Base-by-base conservation (phyloP, 1,140 invertebrate genomes). In the Monomorium pharaonis region DNA sequence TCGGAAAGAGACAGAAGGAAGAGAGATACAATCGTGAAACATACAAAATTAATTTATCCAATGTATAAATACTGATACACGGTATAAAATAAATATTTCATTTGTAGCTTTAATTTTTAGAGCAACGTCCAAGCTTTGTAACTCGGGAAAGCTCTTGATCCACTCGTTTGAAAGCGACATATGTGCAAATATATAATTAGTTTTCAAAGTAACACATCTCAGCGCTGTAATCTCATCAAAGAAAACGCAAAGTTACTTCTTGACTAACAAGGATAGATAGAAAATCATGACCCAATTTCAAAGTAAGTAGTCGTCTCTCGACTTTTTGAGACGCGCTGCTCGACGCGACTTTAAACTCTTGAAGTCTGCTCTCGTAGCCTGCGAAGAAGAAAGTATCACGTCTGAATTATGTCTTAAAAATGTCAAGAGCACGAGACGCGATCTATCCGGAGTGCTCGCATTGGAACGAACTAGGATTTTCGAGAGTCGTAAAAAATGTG, bases 351-450 rank as follows among this genome's bases (percentile, higher is more conserved):
- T 51, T 78, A 42, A 37, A 60, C 72, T 78, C 72, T 62, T 62
- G 10, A 63, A 84, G 72, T 77, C 81, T 27, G 42, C 42, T 37
- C 72, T 77, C 42, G 58, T 78, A 78, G 21, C 24, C 42, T 4
- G 33, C 78, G 14, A 58, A 72, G 49, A 81, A 56, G 63, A 72
- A 70, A 69, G 65, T 70, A 81, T 81, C 78, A 83, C 51, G 78
- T 83, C 54, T 72, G 78, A 83, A 74, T 83, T 83, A 83, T 60
- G 51, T 83, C 78, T 72, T 44, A 83, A 72, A n/a, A 83, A 58
- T 83, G 67, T 83, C 67, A 72, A 72, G 78, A 72, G 67, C 51
- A 74, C 63, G 30, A 80, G 63, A 80, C 54, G 27, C 67, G 42
- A 74, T 81, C 78, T 42, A 65, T 72, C 65, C 21, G 2, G 33